Evolutionary conservation across 2,888 invertebrate genomes (phyloP).

Genomic region (Drosophila testacea): DNA sequence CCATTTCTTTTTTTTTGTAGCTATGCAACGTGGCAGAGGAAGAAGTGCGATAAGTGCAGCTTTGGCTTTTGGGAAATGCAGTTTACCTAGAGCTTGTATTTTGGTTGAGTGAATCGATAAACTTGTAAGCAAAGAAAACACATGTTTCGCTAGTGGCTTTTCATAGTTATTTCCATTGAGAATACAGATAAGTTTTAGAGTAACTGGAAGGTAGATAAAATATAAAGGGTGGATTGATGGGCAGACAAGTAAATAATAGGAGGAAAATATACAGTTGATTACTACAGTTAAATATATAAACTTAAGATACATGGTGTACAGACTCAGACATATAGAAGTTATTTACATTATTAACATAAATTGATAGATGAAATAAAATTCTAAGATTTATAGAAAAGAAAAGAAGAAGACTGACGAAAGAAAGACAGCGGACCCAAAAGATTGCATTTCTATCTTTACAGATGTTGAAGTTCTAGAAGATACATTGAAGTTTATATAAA

Average conservation of each 20-base stretch:
- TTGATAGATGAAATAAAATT: too few species aligned
- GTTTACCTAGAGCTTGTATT: slow-evolving; percentile 18
- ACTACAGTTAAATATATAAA: too few species aligned
- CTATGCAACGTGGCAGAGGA: slow-evolving; percentile 1
- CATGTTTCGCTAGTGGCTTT: slow-evolving; percentile 6
- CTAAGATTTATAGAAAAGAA: too few species aligned
- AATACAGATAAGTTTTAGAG: neutral
- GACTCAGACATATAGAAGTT: too few species aligned
- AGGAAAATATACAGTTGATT: neutral
- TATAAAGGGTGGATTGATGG: neutral
- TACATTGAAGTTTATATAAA: too few species aligned
- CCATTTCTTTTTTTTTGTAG: slow-evolving; percentile 17
- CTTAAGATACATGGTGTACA: too few species aligned
- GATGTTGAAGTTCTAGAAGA: too few species aligned
- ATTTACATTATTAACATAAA: too few species aligned
- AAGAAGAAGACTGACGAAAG: too few species aligned
- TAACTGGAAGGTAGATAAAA: neutral
- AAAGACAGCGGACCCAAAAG: too few species aligned
- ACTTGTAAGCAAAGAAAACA: slow-evolving; percentile 20
- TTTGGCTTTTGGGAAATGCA: slow-evolving; percentile 23
- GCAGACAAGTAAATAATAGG: neutral
- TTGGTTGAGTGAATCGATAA: slow-evolving; percentile 33
- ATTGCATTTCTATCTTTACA: too few species aligned
- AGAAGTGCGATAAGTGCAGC: slow-evolving; percentile 41
- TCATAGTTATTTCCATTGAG: neutral